Evolutionary conservation across 2,888 invertebrate species (phyloP).

Genomic region (Urechis unicinctus): DNA sequence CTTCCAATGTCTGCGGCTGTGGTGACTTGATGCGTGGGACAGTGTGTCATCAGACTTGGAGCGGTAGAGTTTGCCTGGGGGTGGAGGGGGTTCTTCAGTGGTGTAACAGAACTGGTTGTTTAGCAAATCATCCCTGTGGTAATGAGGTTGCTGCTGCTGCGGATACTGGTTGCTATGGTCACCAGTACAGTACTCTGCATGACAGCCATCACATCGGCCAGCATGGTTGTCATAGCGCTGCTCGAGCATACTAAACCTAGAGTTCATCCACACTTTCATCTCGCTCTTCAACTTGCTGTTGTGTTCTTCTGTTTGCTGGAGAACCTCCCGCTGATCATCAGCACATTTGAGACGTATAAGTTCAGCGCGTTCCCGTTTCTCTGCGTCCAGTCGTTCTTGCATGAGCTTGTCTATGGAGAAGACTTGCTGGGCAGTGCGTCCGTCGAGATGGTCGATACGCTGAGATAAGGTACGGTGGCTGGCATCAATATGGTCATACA

Average conservation of each 20-base stretch:
- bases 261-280: slow-evolving; percentile 40
- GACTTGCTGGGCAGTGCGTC: slow-evolving; percentile 49
- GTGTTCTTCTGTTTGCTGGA: slow-evolving; percentile 33
- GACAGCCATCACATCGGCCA: slow-evolving; percentile 11
- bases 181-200: too few species aligned
- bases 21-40: slow-evolving; percentile 16
- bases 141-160: neutral
- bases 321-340: slow-evolving; percentile 56
- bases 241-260: slow-evolving; percentile 4
- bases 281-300: slow-evolving; percentile 29
- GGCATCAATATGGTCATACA: slow-evolving; percentile 70
- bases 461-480: slow-evolving; percentile 74
- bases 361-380: slow-evolving; percentile 61
- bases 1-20: slow-evolving; percentile 7
- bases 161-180: too few species aligned
- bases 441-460: slow-evolving; percentile 73
- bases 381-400: slow-evolving; percentile 63
- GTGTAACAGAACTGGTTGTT: neutral
- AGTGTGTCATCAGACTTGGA: slow-evolving; percentile 21
- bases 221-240: slow-evolving; percentile 2
- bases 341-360: slow-evolving; percentile 47
- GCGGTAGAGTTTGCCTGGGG: slow-evolving; percentile 11
- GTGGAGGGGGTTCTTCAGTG: neutral
- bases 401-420: slow-evolving; percentile 31
- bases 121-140: slow-evolving; percentile 7